A percentile compares a stretch with the other conserved stretches of the same genome.
Evolutionary conservation across 2,797 vertebrate genomes (phyloP).

Genomic region (Microhierax caerulescens): DNA sequence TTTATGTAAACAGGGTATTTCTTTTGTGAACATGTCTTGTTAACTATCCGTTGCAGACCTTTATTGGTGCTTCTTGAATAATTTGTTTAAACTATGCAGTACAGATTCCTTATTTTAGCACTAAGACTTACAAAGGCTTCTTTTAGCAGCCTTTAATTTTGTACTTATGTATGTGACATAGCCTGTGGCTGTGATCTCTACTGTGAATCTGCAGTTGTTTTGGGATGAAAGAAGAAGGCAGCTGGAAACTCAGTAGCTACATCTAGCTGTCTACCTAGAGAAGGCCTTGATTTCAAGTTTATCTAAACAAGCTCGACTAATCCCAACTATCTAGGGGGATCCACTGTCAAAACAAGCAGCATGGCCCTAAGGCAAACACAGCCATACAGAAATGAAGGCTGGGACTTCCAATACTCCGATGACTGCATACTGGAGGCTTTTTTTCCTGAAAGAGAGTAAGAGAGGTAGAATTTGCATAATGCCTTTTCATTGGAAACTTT

Average conservation of each 20-base stretch:
- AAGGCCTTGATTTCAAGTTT: conserved; percentile 92
- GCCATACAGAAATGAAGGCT: conserved; percentile 91
- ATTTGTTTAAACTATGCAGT: conserved; percentile 77
- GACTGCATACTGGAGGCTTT: conserved; percentile 82
- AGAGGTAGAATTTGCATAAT: conserved; percentile 96
- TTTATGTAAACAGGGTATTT: conserved; percentile 38
- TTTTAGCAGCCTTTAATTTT: conserved; percentile 84
- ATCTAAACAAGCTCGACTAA: conserved; percentile 99
- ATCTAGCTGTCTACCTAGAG: conserved; percentile 91
- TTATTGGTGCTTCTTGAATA: conserved; percentile 70
- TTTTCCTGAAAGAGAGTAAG: conserved; percentile 78
- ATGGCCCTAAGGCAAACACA: conserved; percentile 97
- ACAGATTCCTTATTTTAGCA: conserved; percentile 84
- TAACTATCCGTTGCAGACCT: conserved; percentile 64
- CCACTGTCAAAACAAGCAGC: conserved; percentile 99
- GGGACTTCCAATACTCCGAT: conserved; percentile 84
- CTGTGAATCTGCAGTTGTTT: conserved; percentile 88
- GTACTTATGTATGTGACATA: conserved; percentile 87
- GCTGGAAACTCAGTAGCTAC: conserved; percentile 93
- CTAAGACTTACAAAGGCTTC: conserved; percentile 82
- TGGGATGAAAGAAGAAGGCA: conserved; percentile 94
- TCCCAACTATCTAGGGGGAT: conserved; percentile 99
- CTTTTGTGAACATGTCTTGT: conserved; percentile 57
- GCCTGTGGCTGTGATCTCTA: conserved; percentile 89
- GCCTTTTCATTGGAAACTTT: conserved; percentile 96